phyloP scores from a whole-genome alignment of 2,888 invertebrate genomes.

The Notodonta dromedarius region DNA sequence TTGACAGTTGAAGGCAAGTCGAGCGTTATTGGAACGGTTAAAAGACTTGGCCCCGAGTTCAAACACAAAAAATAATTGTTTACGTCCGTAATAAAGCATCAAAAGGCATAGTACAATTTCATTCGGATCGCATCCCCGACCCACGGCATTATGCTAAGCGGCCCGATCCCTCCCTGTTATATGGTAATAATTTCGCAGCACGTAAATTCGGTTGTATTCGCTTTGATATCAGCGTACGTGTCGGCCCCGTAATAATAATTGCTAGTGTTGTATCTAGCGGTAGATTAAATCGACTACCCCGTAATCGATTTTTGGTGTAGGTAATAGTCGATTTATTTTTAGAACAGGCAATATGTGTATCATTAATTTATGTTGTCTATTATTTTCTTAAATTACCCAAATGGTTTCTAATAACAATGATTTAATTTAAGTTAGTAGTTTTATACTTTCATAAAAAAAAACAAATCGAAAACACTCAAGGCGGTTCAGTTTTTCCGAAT shows the following conservation, averaged over 20 bases:
- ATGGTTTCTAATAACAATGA: too few species aligned
- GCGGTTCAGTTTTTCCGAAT: too few species aligned
- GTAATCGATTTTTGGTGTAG: background rate
- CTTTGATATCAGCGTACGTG: constrained; percentile 22
- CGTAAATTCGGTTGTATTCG: constrained; percentile 27
- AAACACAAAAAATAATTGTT: too few species aligned
- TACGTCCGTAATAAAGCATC: background rate
- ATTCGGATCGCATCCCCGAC: constrained; percentile 19
- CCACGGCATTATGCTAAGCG: constrained; percentile 25
- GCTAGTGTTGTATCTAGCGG: constrained; percentile 13
- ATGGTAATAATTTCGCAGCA: constrained; percentile 30
- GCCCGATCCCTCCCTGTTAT: constrained; percentile 16
- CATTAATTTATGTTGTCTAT: too few species aligned
- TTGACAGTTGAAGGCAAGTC: too few species aligned
- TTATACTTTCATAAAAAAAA: too few species aligned
- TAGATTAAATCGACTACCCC: background rate
- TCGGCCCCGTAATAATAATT: constrained; percentile 23
- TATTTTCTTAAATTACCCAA: too few species aligned
- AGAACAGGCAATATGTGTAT: too few species aligned
- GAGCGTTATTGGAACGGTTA: too few species aligned
- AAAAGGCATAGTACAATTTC: constrained; percentile 11
- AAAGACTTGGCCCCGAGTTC: too few species aligned
- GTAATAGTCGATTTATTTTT: background rate
- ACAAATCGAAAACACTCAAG: too few species aligned
- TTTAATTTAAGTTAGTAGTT: too few species aligned